A percentile compares a stretch with the other conserved stretches of the same genome.
These are phyloP conservation scores for Nephrotoma guestfalica DNA, from an alignment of 2,888 invertebrate species.

Conservation along the genomic window DNA sequence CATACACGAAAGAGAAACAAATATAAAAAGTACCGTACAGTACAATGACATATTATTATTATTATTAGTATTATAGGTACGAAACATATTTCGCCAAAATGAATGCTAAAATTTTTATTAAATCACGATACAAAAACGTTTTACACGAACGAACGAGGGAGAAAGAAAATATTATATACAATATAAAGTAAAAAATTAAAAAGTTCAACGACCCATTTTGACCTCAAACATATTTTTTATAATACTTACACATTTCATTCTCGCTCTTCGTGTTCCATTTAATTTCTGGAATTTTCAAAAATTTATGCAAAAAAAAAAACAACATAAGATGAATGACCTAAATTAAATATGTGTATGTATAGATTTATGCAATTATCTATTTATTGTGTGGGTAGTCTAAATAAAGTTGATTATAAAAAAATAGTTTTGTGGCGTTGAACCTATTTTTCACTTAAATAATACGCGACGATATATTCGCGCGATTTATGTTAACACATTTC, in stretches of 20 bases:
- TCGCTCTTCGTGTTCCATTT: conserved; percentile 3
- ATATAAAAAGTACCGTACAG: conserved; percentile 16
- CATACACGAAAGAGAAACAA: neutral
- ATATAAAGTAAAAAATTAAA: neutral
- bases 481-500: neutral
- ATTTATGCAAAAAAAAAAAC: neutral
- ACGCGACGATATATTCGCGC: neutral
- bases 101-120: neutral
- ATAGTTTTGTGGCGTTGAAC: neutral
- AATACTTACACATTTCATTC: neutral
- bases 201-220: neutral
- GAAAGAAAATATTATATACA: no score
- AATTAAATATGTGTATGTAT: neutral
- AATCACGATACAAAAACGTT: neutral
- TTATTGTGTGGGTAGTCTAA: neutral
- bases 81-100: neutral
- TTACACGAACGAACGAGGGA: conserved; percentile 9
- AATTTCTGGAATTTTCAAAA: conserved; percentile 1
- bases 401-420: neutral
- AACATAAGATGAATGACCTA: neutral
- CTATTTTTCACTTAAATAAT: neutral
- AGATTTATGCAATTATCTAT: neutral
- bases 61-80: neutral
- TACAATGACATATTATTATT: conserved; percentile 15
- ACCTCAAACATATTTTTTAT: neutral